Evolutionary conservation across 2,113 vertebrate species (phyloP), one percentile per base, ranked within the genome.

Genomic region (Sinocyclocheilus rhinocerous): DNA sequence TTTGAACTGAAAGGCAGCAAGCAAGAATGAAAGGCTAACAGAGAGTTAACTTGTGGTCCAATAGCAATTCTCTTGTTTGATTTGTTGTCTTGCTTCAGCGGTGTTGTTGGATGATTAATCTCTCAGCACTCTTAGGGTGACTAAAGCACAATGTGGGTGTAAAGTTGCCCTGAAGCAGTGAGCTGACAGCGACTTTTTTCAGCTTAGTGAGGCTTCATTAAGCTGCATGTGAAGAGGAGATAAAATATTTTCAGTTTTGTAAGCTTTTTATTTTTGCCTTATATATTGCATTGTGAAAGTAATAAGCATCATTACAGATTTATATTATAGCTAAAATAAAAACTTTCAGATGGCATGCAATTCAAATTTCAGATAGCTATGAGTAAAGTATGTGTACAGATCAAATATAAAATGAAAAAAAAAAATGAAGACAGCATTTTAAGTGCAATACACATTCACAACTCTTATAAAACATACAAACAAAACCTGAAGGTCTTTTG

Each of bases 71-170:
- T 55, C 45, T 29, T 52, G 76, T 55, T 10, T 33, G 26, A n/a
- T n/a, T 42, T 48, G 39, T 24, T 48, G 5, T 5, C 4, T 5
- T 36, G 36, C 5, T 36, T 36, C 36, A 36, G 4, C 4, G 36
- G 36, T 36, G 70, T 52, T 55, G 75, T 55, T 77, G 26, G 52
- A 59, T 59, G 76, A 79, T 79, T 33, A 79, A 79, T 79, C 52
- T 50, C 73, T 48, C 73, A 22, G 50, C 50, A 55, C 50, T 78
- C 48, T 78, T 22, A 57, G 59, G n/a, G 39, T 81, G 79, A 81
- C 79, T 81, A 81, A 81, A 81, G 36, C 59, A 65, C 57, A 29
- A 65, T 6, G 57, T 81, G 79, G 59, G 79, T 81, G 79, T 81
- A 61, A 45, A 39, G 59, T 48, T 65, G 79, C 39, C 79, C 79